phyloP scores from a whole-genome alignment of 2,888 invertebrate species.

The Megalurothrips usitatus region DNA sequence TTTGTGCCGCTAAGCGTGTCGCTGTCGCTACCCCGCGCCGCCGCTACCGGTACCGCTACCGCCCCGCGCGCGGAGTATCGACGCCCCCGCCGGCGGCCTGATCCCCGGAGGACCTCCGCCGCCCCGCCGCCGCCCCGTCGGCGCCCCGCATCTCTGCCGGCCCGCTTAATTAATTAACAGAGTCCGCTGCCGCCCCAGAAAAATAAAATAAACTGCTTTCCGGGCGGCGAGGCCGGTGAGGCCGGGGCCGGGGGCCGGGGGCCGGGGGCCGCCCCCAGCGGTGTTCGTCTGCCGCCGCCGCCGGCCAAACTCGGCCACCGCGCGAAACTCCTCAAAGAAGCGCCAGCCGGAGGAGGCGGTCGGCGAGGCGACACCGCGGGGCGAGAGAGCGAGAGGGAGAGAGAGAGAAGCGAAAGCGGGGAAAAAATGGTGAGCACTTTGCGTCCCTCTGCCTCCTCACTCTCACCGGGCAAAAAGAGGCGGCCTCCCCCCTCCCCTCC shows the following conservation, averaged over 20 bases:
- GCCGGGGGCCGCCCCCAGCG: too few species aligned
- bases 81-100: background rate
- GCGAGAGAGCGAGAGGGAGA: background rate
- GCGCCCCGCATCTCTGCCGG: background rate
- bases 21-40: too few species aligned
- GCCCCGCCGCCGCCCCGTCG: background rate
- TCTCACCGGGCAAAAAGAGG: too few species aligned
- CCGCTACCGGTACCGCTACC: too few species aligned
- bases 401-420: background rate
- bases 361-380: background rate
- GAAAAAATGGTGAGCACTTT: background rate
- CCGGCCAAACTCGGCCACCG: too few species aligned
- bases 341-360: background rate
- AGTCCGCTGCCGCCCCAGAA: background rate
- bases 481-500: too few species aligned
- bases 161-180: conserved; percentile 14
- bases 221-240: background rate
- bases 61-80: background rate
- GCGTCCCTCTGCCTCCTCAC: too few species aligned
- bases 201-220: conserved; percentile 21
- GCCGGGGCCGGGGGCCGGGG: too few species aligned
- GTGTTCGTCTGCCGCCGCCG: too few species aligned
- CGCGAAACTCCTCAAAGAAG: background rate
- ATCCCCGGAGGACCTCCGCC: background rate
- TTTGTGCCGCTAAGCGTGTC: too few species aligned